These are phyloP conservation scores for Chironomus striatipennis DNA, from an alignment of 1,140 invertebrate genomes.

Conservation along the genomic window DNA sequence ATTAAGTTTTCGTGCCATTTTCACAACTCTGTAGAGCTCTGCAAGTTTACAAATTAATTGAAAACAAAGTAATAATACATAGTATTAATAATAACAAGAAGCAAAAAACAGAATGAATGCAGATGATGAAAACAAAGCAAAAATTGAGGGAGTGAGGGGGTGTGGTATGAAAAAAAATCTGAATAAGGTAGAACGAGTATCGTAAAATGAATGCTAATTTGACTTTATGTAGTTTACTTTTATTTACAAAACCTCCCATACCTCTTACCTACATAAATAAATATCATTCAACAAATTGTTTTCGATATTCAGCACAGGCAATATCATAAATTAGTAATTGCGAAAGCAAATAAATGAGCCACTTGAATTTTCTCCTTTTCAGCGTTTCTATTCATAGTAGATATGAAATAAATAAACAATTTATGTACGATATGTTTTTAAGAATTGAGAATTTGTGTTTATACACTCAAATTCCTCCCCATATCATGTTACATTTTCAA, in stretches of 20 bases:
- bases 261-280: background rate
- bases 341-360: background rate
- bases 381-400: no score
- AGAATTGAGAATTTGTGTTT: no score
- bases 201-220: conserved; percentile 8
- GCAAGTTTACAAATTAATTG: no score
- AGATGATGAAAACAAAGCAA: background rate
- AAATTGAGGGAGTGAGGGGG: background rate
- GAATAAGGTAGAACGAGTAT: background rate
- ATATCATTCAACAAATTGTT: background rate
- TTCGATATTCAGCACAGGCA: background rate
- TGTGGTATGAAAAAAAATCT: background rate
- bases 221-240: background rate
- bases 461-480: no score
- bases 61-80: no score
- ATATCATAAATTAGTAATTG: background rate
- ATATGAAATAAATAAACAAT: no score
- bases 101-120: background rate
- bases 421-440: no score
- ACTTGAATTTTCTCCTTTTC: background rate
- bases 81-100: no score
- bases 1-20: no score
- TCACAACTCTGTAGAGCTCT: no score
- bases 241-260: background rate
- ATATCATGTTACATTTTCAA: no score